phyloP scores from a whole-genome alignment of 2,113 vertebrate genomes.

The Gulo gulo region DNA sequence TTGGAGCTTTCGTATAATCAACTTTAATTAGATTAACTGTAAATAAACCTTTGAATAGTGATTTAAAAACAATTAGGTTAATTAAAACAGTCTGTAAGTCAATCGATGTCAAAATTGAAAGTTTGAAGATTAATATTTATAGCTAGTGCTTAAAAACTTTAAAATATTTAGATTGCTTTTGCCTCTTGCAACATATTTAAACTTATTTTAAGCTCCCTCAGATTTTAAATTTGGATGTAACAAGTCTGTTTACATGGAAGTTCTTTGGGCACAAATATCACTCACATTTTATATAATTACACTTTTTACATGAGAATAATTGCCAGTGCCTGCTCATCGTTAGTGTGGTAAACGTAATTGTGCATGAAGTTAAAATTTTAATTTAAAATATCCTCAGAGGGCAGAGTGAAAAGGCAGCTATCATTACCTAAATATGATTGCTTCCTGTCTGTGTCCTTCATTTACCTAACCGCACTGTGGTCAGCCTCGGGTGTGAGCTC shows the following conservation, averaged over 20 bases:
- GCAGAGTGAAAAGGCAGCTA: background rate
- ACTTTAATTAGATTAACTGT: slow-evolving; percentile 5
- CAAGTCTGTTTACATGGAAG: background rate
- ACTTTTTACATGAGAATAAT: background rate
- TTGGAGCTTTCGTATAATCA: background rate
- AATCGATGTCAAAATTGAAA: background rate
- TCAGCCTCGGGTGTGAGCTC: background rate
- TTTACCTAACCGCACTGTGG: background rate
- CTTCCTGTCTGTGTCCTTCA: background rate
- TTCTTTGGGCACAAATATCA: background rate
- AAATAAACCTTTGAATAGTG: slow-evolving; percentile 37
- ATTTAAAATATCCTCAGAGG: background rate
- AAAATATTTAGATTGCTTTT: background rate
- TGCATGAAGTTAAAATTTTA: slow-evolving; percentile 1
- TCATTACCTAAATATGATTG: background rate
- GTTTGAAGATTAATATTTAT: slow-evolving; percentile 25
- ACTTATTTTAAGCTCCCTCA: background rate
- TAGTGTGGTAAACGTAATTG: background rate
- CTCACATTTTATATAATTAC: background rate
- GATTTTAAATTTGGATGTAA: background rate
- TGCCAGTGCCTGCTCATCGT: background rate
- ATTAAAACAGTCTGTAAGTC: background rate
- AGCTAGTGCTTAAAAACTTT: background rate
- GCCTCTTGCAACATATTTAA: background rate
- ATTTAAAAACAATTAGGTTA: background rate